Evolutionary conservation across 2,797 vertebrate genomes (phyloP), one percentile per base, ranked within the genome.

Genomic region (Pterois miles): DNA sequence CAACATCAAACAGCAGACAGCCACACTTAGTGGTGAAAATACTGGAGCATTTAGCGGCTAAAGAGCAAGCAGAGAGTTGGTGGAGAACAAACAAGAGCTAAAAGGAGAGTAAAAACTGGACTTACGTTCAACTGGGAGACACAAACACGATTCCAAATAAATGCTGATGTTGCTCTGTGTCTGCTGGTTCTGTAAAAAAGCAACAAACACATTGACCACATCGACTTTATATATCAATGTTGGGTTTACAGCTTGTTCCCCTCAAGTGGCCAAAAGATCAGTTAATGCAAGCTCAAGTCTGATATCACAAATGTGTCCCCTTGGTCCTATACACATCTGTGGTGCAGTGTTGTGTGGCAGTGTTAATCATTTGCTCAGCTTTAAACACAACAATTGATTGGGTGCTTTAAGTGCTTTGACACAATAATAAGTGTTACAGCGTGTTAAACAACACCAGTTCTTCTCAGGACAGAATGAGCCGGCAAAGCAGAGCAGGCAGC

Each of bases 381-480:
- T 81, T 78, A 71, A 83, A 80, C 40, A 50, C 59, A 77, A 80
- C 71, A 76, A 66, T 46, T 83, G 76, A 84, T 65, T 68, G 38
- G 48, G 60, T 69, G 80, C 62, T 76, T 71, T 68, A 73, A 80
- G 74, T 81, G 76, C 71, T 59, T 31, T 79, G 69, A 73, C 82
- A 88, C 77, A 87, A 80, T 88, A 80, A 91, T 86, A 86, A 81
- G 82, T 82, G 71, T 75, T 73, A 58, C 33, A 80, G 76, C n/a
- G 4, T 78, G 85, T 91, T 93, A 92, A 93, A 90, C 85, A 93
- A 86, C 85, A 83, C 80, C 58, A 25, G 66, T 72, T 83, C 86
- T 81, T 83, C 87, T 83, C 78, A 82, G 72, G 71, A 87, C 81
- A 70, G 73, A 83, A 58, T 73, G 83, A 92, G 80, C 74, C 75